Evolutionary conservation across 2,113 vertebrate genomes (phyloP).

Genomic region (Pygoscelis adeliae): DNA sequence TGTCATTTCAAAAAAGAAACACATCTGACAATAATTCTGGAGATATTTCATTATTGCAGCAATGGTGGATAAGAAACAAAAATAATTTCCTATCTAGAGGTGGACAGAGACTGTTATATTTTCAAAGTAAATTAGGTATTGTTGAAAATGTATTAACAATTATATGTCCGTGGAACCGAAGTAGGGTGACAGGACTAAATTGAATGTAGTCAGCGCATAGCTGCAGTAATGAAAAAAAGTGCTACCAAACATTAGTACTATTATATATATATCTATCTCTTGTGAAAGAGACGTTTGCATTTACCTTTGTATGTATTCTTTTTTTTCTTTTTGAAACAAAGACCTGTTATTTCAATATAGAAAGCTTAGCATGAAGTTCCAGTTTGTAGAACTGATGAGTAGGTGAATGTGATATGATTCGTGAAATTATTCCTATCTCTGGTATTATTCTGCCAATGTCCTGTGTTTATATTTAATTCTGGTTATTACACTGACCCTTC

Average conservation of each 20-base stretch:
- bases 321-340: background rate
- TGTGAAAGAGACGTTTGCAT: background rate
- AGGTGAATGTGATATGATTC: background rate
- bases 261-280: background rate
- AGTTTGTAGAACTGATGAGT: background rate
- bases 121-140: slow-evolving; percentile 25
- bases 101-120: slow-evolving; percentile 2
- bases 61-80: slow-evolving; percentile 9
- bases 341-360: background rate
- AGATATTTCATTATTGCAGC: slow-evolving; percentile 11
- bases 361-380: background rate
- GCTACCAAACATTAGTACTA: background rate
- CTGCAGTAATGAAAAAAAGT: background rate
- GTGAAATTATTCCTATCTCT: background rate
- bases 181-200: background rate
- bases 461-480: background rate
- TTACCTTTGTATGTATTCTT: background rate
- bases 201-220: background rate
- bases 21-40: slow-evolving; percentile 5
- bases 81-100: background rate
- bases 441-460: background rate
- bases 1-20: slow-evolving; percentile 11
- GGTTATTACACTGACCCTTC: background rate
- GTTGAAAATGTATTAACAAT: slow-evolving; percentile 30
- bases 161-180: background rate